These are phyloP conservation scores for Callyntrura guangdongensis DNA, from an alignment of 2,888 invertebrate species.

Conservation along the genomic window DNA sequence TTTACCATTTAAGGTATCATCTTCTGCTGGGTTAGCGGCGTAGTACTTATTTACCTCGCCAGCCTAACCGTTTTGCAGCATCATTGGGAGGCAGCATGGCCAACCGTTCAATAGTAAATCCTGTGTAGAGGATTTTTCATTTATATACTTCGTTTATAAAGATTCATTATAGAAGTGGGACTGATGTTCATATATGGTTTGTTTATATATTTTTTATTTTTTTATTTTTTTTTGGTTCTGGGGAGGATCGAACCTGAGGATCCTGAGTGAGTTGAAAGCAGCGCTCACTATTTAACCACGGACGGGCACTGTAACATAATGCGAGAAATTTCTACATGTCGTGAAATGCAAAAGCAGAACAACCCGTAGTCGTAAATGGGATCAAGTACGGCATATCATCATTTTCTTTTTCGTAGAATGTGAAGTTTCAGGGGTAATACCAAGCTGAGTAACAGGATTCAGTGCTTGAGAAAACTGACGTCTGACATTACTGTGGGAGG, in stretches of 20 bases:
- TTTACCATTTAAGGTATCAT: neutral
- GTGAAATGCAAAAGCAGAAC: neutral
- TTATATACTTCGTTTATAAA: too few species aligned
- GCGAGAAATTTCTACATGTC: neutral
- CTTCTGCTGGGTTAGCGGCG: neutral
- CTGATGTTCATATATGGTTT: neutral
- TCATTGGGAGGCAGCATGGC: neutral
- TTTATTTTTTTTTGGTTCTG: slow-evolving; percentile 51
- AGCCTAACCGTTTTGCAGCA: neutral
- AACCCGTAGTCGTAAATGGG: neutral
- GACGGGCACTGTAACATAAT: slow-evolving; percentile 43
- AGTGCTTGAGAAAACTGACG: too few species aligned
- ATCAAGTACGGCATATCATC: neutral
- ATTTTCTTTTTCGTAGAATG: too few species aligned
- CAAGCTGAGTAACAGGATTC: too few species aligned
- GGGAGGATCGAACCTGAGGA: slow-evolving; percentile 37
- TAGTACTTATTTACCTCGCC: neutral
- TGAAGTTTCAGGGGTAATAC: too few species aligned
- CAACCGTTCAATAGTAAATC: neutral
- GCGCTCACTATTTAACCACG: slow-evolving; percentile 5
- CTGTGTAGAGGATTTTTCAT: neutral
- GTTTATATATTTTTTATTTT: slow-evolving; percentile 34
- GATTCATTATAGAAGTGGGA: neutral
- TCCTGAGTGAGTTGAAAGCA: neutral
- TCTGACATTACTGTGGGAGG: too few species aligned